Conservation (phyloP, 2,113 vertebrate species). For the Sylvietta virens region DNA sequence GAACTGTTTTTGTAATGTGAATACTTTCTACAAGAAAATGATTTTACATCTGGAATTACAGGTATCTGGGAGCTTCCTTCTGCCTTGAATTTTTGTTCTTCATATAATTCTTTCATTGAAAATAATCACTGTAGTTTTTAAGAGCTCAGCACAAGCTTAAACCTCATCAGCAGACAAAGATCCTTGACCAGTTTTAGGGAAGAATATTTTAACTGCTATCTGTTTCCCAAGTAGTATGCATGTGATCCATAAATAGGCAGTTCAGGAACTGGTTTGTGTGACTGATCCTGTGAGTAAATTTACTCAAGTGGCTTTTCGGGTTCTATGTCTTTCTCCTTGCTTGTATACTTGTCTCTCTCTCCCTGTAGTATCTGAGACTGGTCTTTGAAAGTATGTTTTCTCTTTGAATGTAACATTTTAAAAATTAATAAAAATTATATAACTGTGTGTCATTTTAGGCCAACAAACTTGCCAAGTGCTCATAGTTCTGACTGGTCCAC, state of each 20-base stretch:
- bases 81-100: conserved; percentile 1
- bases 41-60: background rate
- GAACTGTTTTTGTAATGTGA: background rate
- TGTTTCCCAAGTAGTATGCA: background rate
- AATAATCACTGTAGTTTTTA: background rate
- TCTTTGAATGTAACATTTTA: background rate
- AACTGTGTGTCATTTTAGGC: background rate
- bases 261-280: background rate
- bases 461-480: background rate
- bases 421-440: background rate
- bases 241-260: background rate
- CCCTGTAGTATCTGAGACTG: background rate
- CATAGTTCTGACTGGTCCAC: background rate
- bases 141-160: background rate
- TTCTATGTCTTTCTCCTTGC: background rate
- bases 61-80: background rate
- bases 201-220: background rate
- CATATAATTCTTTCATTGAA: background rate
- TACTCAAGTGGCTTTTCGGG: background rate
- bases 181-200: background rate
- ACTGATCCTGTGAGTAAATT: background rate
- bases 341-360: background rate
- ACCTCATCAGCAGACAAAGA: background rate
- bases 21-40: background rate
- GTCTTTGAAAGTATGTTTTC: background rate